Evolutionary conservation across 2,797 vertebrate species (phyloP).

Genomic region (Psittacula derbiana): DNA sequence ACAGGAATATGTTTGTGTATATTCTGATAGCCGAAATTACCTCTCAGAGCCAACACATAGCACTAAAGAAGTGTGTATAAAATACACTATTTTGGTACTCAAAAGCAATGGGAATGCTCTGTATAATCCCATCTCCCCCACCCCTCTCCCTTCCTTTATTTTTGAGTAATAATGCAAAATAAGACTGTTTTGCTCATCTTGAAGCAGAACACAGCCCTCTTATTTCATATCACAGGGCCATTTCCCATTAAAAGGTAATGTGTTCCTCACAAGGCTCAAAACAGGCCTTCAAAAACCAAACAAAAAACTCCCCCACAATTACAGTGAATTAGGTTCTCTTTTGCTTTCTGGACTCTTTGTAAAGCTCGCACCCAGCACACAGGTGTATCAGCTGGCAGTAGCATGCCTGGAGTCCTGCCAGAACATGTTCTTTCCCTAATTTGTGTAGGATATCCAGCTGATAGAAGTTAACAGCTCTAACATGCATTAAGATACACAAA

Average conservation of each 20-base stretch:
- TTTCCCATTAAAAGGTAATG: background rate
- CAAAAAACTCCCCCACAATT: background rate
- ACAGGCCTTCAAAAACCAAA: background rate
- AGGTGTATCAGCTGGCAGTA: background rate
- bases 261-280: background rate
- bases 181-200: background rate
- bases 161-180: background rate
- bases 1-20: background rate
- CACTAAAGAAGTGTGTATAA: background rate
- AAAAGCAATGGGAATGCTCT: background rate
- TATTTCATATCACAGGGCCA: background rate
- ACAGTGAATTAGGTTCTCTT: background rate
- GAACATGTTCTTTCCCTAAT: background rate
- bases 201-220: background rate
- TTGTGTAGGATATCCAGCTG: background rate
- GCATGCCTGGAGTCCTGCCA: background rate
- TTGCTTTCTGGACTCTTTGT: background rate
- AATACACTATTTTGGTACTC: background rate
- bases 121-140: background rate
- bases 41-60: background rate
- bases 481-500: background rate
- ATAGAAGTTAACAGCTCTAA: background rate
- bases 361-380: background rate
- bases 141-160: fast-evolving
- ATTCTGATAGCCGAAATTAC: background rate